A percentile compares a stretch with the other conserved stretches of the same genome.
phyloP scores from a whole-genome alignment of 2,888 invertebrate genomes.

The Odontothrips loti region DNA sequence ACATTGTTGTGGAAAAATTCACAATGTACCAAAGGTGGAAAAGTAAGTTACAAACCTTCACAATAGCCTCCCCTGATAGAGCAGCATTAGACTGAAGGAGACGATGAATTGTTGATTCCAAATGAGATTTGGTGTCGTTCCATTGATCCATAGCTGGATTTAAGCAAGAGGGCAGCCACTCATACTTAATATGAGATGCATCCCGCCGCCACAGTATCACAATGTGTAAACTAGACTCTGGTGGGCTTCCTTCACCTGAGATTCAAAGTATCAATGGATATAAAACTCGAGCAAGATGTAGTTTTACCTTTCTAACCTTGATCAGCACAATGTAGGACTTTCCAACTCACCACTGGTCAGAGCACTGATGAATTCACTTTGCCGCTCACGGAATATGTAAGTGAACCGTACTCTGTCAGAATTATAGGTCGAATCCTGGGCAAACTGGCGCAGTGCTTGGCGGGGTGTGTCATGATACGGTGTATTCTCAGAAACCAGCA shows the following conservation, averaged over 20 bases:
- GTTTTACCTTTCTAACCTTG: too few relatives aligned
- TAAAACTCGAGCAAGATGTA: background rate
- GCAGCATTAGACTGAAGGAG: conserved; percentile 69
- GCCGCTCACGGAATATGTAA: conserved; percentile 78
- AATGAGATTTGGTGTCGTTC: conserved; percentile 68
- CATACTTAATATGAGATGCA: conserved; percentile 79
- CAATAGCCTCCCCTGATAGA: conserved; percentile 70
- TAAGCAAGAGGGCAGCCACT: conserved; percentile 71
- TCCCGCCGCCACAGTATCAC: conserved; percentile 89
- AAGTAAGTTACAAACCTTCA: conserved; percentile 55
- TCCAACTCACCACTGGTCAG: conserved; percentile 51
- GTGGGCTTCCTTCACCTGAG: conserved; percentile 54
- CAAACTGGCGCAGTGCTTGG: conserved; percentile 67
- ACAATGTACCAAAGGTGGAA: background rate
- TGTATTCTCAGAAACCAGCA: conserved; percentile 68
- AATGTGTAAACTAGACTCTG: conserved; percentile 68
- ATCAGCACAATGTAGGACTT: background rate
- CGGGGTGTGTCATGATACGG: conserved; percentile 59
- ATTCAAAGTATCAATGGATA: background rate
- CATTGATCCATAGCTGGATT: conserved; percentile 45
- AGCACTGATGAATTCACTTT: conserved; percentile 75
- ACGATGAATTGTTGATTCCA: conserved; percentile 67
- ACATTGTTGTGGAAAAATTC: background rate
- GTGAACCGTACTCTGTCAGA: conserved; percentile 73
- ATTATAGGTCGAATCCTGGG: conserved; percentile 62